Conservation (phyloP, 2,797 vertebrate species). For the Parotocinclus haroldoi region DNA sequence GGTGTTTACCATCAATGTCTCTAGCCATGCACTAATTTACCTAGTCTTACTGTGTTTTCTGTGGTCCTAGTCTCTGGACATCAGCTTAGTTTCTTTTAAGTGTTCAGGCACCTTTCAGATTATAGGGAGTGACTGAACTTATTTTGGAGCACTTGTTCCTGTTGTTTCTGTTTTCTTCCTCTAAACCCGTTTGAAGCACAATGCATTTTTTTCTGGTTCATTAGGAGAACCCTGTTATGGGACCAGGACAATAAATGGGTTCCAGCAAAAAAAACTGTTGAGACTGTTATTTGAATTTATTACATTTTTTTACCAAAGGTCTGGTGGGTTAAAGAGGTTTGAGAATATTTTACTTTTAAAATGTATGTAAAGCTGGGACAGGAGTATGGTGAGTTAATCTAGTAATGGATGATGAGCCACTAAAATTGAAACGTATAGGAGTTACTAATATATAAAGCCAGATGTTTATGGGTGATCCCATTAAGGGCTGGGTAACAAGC, state of each 20-base stretch:
- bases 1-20: conserved; percentile 33
- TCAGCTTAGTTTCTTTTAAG: conserved; percentile 44
- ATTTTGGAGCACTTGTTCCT: no score
- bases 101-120: conserved; percentile 3
- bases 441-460: no score
- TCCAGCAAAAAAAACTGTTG: conserved; percentile 7
- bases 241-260: conserved; percentile 48
- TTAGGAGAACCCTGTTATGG: conserved; percentile 33
- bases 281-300: conserved; percentile 1
- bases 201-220: conserved; percentile 11
- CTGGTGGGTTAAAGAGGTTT: no score
- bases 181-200: neutral
- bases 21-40: conserved; percentile 42
- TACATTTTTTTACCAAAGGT: no score
- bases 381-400: no score
- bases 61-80: conserved; percentile 41
- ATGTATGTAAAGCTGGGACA: no score
- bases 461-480: no score
- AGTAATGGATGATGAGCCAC: no score
- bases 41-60: conserved; percentile 51
- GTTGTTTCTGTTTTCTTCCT: neutral
- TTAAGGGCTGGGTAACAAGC: no score
- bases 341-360: no score
- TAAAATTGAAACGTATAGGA: no score
- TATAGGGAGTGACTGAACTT: no score